These are phyloP conservation scores for Pseudochirops corinnae DNA, from an alignment of 2,797 vertebrate species.

Conservation along the genomic window DNA sequence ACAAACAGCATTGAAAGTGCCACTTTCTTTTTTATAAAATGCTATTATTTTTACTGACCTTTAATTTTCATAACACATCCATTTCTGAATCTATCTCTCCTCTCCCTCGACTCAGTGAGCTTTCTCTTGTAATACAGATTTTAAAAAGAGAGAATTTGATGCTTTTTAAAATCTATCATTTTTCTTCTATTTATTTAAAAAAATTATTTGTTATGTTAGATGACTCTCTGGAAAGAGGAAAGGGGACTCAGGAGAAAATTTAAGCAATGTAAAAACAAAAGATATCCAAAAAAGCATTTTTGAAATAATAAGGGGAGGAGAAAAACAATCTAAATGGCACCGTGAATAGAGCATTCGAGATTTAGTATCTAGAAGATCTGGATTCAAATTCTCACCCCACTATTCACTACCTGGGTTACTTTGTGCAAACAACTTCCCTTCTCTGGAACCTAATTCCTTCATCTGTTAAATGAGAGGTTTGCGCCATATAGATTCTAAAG, in stretches of 20 bases:
- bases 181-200: neutral
- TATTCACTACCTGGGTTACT: neutral
- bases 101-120: neutral
- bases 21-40: neutral
- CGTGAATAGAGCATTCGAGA: neutral
- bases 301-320: neutral
- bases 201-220: neutral
- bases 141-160: neutral
- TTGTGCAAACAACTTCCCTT: neutral
- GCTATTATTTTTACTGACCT: neutral
- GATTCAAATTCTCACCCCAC: neutral
- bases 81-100: neutral
- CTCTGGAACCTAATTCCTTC: neutral
- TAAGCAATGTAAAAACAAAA: neutral
- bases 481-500: neutral
- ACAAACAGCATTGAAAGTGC: neutral
- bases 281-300: neutral
- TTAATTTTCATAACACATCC: neutral
- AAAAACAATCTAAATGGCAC: neutral
- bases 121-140: neutral
- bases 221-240: neutral
- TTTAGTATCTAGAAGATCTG: neutral
- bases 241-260: neutral
- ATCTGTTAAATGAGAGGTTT: neutral
- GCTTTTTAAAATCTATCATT: neutral